Conservation (phyloP, 2,888 invertebrate genomes). For the Arrhopalites spinosus region DNA sequence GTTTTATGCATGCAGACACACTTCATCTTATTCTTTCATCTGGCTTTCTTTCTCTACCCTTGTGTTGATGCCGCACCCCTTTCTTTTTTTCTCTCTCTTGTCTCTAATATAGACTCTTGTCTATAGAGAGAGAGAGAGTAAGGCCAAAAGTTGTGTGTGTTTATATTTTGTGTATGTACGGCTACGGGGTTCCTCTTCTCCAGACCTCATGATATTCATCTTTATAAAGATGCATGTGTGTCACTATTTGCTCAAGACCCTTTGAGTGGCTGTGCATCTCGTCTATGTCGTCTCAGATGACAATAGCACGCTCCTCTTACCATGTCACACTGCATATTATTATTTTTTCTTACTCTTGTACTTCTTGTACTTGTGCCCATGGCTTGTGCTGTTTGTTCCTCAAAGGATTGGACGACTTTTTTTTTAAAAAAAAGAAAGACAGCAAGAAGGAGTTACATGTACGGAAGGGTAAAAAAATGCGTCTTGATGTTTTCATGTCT, state of each 20-base stretch:
- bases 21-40: constrained; percentile 42
- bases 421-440: background rate
- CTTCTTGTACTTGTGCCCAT: background rate
- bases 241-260: constrained; percentile 27
- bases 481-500: constrained; percentile 45
- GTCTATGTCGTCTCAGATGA: constrained; percentile 20
- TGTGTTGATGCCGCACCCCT: constrained; percentile 15
- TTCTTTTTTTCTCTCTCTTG: background rate
- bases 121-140: too few relatives aligned
- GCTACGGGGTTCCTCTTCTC: constrained; percentile 5
- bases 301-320: constrained; percentile 17
- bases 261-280: background rate
- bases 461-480: constrained; percentile 8
- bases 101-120: background rate
- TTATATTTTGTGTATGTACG: background rate
- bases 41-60: constrained; percentile 28
- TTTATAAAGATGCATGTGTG: constrained; percentile 30
- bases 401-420: background rate
- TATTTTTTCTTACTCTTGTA: background rate
- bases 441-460: background rate
- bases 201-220: constrained; percentile 27
- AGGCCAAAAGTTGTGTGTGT: background rate
- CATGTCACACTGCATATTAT: constrained; percentile 11
- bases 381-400: background rate
- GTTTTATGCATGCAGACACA: constrained; percentile 25